Evolutionary conservation across 2,797 vertebrate genomes (phyloP).

Genomic region (Oreortyx pictus): DNA sequence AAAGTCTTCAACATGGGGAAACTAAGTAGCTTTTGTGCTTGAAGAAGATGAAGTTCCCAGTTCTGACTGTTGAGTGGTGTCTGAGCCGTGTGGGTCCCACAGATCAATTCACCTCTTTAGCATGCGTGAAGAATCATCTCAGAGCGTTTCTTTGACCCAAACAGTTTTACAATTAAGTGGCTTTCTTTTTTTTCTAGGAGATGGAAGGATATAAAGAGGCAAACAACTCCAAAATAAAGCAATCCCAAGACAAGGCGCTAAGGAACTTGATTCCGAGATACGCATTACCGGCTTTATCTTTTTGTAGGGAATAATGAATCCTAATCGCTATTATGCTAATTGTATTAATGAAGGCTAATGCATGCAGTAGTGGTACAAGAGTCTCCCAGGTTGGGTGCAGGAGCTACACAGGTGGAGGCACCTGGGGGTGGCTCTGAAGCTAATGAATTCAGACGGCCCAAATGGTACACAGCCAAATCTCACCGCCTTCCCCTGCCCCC

Average conservation of each 20-base stretch:
- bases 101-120: conserved; percentile 43
- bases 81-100: conserved; percentile 22
- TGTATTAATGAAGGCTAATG: conserved; percentile 69
- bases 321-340: conserved; percentile 18
- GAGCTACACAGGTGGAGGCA: conserved; percentile 5
- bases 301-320: conserved; percentile 33
- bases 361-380: neutral
- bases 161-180: conserved; percentile 42
- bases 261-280: conserved; percentile 1
- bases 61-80: neutral
- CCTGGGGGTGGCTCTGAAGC: neutral
- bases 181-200: neutral
- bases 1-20: conserved; percentile 63
- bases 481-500: neutral
- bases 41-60: conserved; percentile 38
- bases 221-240: conserved; percentile 44
- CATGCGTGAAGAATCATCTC: neutral
- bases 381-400: conserved; percentile 39
- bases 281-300: conserved; percentile 21
- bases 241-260: neutral
- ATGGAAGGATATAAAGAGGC: conserved; percentile 23
- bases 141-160: conserved; percentile 41
- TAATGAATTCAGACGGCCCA: conserved; percentile 12
- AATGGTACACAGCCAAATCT: neutral
- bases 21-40: conserved; percentile 38